These are phyloP conservation scores for Leuciscus waleckii DNA, from an alignment of 2,797 vertebrate species.

Conservation along the genomic window DNA sequence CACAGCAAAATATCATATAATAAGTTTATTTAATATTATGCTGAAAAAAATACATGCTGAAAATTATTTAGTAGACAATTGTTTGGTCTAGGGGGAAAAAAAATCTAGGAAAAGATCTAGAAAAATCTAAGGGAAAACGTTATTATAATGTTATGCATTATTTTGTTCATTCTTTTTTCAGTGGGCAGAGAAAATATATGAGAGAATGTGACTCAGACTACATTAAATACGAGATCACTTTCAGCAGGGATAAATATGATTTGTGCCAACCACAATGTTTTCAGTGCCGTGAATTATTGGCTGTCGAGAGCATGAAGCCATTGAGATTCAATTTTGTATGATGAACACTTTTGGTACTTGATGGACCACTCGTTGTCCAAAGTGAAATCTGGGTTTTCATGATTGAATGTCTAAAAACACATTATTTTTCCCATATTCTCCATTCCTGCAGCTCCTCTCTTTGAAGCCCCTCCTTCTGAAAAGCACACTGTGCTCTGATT, in stretches of 20 bases:
- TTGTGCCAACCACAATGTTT: conserved; percentile 3
- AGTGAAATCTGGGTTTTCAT: neutral
- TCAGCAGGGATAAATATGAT: conserved; percentile 8
- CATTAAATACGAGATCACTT: conserved; percentile 1
- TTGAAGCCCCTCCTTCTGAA: no score
- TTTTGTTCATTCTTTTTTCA: neutral
- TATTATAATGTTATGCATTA: neutral
- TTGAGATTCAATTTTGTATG: conserved; percentile 17
- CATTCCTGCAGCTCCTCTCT: neutral
- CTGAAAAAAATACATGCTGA: neutral
- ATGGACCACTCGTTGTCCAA: conserved; percentile 4
- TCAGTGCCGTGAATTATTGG: neutral
- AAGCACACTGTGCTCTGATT: no score
- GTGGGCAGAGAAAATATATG: neutral
- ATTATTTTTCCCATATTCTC: neutral
- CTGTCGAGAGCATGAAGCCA: neutral
- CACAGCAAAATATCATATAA: neutral
- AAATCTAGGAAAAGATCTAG: no score
- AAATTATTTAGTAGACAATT: neutral
- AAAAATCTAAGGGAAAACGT: neutral
- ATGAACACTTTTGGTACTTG: conserved; percentile 27
- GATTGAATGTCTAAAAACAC: neutral
- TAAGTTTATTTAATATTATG: neutral
- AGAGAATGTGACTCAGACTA: neutral
- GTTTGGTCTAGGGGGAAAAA: neutral